A percentile compares a stretch with the other conserved stretches of the same genome.
phyloP scores from a whole-genome alignment of 2,797 vertebrate species.

The Sebastolobus alascanus region DNA sequence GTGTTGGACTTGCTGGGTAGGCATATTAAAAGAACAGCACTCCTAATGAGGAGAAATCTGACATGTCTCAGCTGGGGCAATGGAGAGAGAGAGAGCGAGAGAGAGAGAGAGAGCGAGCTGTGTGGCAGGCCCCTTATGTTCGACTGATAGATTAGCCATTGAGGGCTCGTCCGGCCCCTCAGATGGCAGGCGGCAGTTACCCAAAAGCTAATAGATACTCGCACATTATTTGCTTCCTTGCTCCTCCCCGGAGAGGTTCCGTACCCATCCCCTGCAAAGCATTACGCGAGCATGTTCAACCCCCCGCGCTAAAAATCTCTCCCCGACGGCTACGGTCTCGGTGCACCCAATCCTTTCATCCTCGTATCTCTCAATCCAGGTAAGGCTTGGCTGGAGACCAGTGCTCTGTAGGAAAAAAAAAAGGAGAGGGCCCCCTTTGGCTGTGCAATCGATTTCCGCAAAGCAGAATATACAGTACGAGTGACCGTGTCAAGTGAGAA shows the following conservation, averaged over 20 bases:
- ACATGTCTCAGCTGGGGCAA: slow-evolving; percentile 46
- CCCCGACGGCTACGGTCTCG: slow-evolving; percentile 72
- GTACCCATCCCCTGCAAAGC: slow-evolving; percentile 71
- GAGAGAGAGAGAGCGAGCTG: slow-evolving; percentile 23
- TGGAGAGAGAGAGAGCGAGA: slow-evolving; percentile 5
- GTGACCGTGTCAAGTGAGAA: slow-evolving; percentile 74
- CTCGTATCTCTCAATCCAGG: slow-evolving; percentile 81
- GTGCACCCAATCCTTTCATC: slow-evolving; percentile 78
- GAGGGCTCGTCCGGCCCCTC: slow-evolving; percentile 61
- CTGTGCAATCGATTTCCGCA: slow-evolving; percentile 78
- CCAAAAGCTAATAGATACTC: slow-evolving; percentile 76
- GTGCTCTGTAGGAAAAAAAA: slow-evolving; percentile 70
- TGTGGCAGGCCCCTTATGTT: slow-evolving; percentile 57
- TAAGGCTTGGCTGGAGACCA: slow-evolving; percentile 77
- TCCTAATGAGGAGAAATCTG: slow-evolving; percentile 63
- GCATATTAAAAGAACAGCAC: slow-evolving; percentile 58
- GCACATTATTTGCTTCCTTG: slow-evolving; percentile 67
- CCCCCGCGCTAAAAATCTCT: slow-evolving; percentile 69
- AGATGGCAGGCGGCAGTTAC: slow-evolving; percentile 61
- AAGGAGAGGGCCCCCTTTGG: slow-evolving; percentile 68
- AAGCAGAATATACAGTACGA: slow-evolving; percentile 77
- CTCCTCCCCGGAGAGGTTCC: slow-evolving; percentile 69
- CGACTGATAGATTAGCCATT: slow-evolving; percentile 67
- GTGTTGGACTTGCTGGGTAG: slow-evolving; percentile 44
- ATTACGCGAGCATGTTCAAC: slow-evolving; percentile 74